Base-by-base conservation (phyloP, 2,888 invertebrate species). In the Volucella inflata region DNA sequence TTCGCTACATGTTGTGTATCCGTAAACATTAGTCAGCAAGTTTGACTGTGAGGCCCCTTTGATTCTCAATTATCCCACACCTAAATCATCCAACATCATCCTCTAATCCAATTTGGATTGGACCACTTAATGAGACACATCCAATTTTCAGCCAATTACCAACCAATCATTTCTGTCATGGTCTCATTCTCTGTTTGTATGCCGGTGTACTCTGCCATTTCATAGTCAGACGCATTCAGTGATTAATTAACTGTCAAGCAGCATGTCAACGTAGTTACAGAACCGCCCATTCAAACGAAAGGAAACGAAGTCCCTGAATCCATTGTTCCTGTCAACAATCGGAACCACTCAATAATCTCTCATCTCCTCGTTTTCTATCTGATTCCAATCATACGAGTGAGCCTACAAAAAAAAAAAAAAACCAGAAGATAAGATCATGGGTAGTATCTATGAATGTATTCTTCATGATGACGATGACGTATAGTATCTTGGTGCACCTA, bases 221-320 rank as follows among this genome's bases (percentile, higher is more conserved):
- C 59, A 30, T 60, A 76, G 40, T 59, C 53, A 60, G 53, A 72
- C 80, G 76, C 80, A 72, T 71, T 59, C 55, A 42, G 44, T 76
- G 85, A 85, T 81, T 77, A 85, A 85, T 85, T 81, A 85, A 81
- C 85, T 85, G 85, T 81, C 85, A 85, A 64, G 81, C 67, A 68
- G 71, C 76, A 70, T 80, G 85, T 83, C 83, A 76, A 51, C 67
- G 71, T 38, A n/a, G 67, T 57, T 67, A 84, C 30, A 55, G 40
- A 62, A 44, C 76, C 85, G 72, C 85, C 85, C 76, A 80, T 72
- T 76, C 71, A 80, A 30, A 30, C 30, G 30, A 30, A 30, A 30
- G 84, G 75, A 85, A 85, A 79, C 53, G 80, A 48, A 80, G 81
- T 77, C 72, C 72, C 72, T 46, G 72, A 30, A 53, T 67, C 81